Conservation (phyloP, 1,140 invertebrate genomes). For the Solenopsis invicta region DNA sequence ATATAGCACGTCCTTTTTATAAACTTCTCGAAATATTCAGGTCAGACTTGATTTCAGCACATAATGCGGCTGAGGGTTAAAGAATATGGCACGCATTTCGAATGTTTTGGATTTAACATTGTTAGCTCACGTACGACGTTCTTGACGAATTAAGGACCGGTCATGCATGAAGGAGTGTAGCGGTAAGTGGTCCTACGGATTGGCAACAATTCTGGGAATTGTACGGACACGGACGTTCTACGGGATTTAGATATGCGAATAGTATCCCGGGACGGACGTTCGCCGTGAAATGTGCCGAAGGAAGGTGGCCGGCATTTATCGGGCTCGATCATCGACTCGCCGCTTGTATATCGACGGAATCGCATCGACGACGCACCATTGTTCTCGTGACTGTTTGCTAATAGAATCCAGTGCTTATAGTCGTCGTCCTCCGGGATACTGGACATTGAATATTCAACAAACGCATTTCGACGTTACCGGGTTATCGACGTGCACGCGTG, state of each 20-base stretch:
- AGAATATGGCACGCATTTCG: not conserved
- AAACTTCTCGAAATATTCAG: not conserved
- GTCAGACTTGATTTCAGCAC: not conserved
- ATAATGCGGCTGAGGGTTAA: constrained; percentile 3
- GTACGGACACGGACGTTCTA: constrained; percentile 42
- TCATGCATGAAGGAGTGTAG: constrained; percentile 47
- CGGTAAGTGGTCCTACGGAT: not conserved
- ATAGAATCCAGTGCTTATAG: constrained; percentile 57
- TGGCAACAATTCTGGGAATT: constrained; percentile 55
- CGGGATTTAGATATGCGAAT: constrained; percentile 54
- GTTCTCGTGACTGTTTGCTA: constrained; percentile 63
- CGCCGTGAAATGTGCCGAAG: constrained; percentile 75
- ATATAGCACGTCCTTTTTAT: not conserved
- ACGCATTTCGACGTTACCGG: constrained; percentile 47
- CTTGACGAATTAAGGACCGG: constrained; percentile 45
- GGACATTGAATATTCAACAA: constrained; percentile 59
- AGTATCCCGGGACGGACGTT: constrained; percentile 60
- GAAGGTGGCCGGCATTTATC: constrained; percentile 73
- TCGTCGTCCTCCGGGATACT: constrained; percentile 33
- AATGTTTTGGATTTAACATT: constrained; percentile 38
- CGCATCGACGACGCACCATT: constrained; percentile 71
- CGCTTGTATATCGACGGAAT: constrained; percentile 67
- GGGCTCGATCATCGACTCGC: constrained; percentile 69
- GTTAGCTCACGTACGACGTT: constrained; percentile 49
- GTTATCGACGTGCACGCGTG: constrained; percentile 18